A percentile compares a stretch with the other conserved stretches of the same genome.
Evolutionary conservation across 1,140 invertebrate genomes (phyloP).

Genomic region (Sinonovacula constricta): DNA sequence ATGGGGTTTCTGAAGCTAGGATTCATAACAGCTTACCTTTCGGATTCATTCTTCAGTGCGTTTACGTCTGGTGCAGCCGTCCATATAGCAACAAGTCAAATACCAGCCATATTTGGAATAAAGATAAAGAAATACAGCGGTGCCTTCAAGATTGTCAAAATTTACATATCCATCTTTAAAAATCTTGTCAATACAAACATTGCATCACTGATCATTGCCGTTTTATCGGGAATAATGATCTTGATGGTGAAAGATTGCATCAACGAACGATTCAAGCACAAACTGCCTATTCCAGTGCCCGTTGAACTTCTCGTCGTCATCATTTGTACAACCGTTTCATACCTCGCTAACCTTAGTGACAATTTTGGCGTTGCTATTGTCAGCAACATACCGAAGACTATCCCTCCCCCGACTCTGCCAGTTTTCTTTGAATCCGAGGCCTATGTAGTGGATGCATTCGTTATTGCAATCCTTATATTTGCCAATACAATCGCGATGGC

Average conservation of each 20-base stretch:
- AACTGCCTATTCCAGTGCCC: slow-evolving; percentile 87
- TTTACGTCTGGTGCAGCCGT: slow-evolving; percentile 95
- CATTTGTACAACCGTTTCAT: slow-evolving; percentile 76
- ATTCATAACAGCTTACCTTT: slow-evolving; percentile 89
- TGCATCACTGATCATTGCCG: slow-evolving; percentile 83
- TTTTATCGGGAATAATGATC: slow-evolving; percentile 85
- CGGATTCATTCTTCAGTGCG: slow-evolving; percentile 92
- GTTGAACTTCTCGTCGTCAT: slow-evolving; percentile 91
- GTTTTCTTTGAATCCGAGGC: slow-evolving; percentile 58
- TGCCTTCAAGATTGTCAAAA: slow-evolving; percentile 72
- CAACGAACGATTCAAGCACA: slow-evolving; percentile 87
- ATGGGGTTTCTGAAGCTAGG: slow-evolving; percentile 92
- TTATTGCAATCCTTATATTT: slow-evolving; percentile 77
- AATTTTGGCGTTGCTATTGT: slow-evolving; percentile 78
- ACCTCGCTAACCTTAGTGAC: slow-evolving; percentile 72
- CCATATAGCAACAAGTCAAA: slow-evolving; percentile 93
- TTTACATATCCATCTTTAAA: slow-evolving; percentile 69
- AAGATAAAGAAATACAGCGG: slow-evolving; percentile 62
- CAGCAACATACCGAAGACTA: slow-evolving; percentile 78
- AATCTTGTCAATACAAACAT: slow-evolving; percentile 75
- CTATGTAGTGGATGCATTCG: slow-evolving; percentile 74
- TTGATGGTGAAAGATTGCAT: slow-evolving; percentile 89
- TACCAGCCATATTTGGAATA: slow-evolving; percentile 92
- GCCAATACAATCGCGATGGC: slow-evolving; percentile 79
- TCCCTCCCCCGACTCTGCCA: slow-evolving; percentile 69